Conservation (phyloP, 1,140 invertebrate genomes). For the Brachionus rubens region DNA sequence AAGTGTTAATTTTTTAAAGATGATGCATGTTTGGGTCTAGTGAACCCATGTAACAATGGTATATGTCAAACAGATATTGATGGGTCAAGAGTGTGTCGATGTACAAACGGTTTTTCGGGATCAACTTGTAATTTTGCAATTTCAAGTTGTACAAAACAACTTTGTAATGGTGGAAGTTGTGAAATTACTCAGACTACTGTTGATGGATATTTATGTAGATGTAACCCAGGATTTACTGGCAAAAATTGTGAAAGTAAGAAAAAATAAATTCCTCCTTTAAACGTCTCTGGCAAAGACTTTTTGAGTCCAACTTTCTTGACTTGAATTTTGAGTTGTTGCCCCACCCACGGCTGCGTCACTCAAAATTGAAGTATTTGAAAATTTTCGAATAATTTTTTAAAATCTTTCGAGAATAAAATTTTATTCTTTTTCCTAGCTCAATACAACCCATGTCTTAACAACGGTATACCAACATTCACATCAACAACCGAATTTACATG, state of each 20-base stretch:
- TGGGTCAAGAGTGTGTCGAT: neutral
- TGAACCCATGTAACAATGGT: neutral
- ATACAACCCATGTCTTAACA: slow-evolving; percentile 25
- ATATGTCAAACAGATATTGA: neutral
- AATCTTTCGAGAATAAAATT: no score
- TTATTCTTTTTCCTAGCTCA: neutral
- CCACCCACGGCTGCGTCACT: no score
- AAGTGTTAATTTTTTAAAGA: no score
- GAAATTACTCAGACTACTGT: neutral
- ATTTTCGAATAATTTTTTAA: no score
- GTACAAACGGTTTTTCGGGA: neutral
- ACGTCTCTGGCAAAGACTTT: neutral
- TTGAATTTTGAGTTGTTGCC: no score
- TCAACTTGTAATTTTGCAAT: neutral
- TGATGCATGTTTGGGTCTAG: neutral
- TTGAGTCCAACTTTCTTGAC: no score
- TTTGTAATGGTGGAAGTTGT: slow-evolving; percentile 6
- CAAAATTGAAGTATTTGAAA: no score
- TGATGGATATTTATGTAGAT: neutral
- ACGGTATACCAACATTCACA: neutral
- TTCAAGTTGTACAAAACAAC: neutral
- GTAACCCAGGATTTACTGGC: slow-evolving; percentile 1
- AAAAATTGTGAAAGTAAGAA: slow-evolving; percentile 1
- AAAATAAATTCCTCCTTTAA: neutral
- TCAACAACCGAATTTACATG: neutral